A percentile compares a stretch with the other conserved stretches of the same genome.
These are phyloP conservation scores for Drosophila subsilvestris DNA, from an alignment of 2,888 invertebrate genomes.

Conservation along the genomic window DNA sequence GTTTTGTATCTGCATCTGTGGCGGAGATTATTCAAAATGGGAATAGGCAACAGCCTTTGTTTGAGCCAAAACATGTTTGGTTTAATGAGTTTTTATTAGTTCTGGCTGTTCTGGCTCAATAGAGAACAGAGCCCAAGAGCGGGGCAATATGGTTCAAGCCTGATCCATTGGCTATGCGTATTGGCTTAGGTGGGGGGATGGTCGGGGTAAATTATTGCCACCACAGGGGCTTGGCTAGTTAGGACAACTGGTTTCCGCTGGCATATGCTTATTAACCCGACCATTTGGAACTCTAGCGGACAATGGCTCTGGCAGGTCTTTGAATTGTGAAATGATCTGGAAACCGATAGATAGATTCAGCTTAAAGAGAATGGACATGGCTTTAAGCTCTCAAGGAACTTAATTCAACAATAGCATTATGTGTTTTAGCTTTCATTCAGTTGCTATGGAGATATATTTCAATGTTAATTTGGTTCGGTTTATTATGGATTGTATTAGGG, in stretches of 20 bases:
- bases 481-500: too few relatives aligned
- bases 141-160: conserved; percentile 50
- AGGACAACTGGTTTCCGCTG: conserved; percentile 53
- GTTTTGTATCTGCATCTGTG: conserved; percentile 43
- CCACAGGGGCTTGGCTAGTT: conserved; percentile 38
- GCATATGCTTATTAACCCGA: conserved; percentile 64
- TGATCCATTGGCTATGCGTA: conserved; percentile 43
- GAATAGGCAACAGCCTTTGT: conserved; percentile 65
- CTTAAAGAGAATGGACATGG: conserved; percentile 27
- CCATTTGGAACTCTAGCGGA: conserved; percentile 32
- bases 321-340: conserved; percentile 35
- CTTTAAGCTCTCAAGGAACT: conserved; percentile 13
- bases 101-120: conserved; percentile 46
- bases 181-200: conserved; percentile 29
- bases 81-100: conserved; percentile 75
- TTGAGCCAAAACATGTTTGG: conserved; percentile 73
- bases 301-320: conserved; percentile 28
- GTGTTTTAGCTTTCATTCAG: neutral
- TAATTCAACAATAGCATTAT: neutral
- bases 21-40: conserved; percentile 64
- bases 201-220: conserved; percentile 19
- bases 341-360: conserved; percentile 17
- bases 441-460: neutral
- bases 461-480: neutral
- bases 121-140: conserved; percentile 7